These are phyloP conservation scores for Eupeodes luniger DNA, from an alignment of 2,888 invertebrate genomes.

Conservation along the genomic window DNA sequence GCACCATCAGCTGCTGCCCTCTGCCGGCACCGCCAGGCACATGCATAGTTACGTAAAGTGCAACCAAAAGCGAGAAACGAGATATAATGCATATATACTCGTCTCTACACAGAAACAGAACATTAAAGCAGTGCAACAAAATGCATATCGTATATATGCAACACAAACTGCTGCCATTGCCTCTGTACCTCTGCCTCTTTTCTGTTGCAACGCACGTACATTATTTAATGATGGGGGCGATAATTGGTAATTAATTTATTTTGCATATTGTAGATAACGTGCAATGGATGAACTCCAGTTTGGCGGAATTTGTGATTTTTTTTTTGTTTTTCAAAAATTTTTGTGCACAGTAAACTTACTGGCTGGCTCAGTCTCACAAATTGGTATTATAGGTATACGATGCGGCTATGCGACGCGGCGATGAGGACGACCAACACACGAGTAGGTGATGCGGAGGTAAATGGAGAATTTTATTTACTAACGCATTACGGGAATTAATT, in stretches of 20 bases:
- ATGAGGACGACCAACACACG: too few species aligned
- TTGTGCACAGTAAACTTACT: conserved; percentile 36
- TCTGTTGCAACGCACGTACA: conserved; percentile 73
- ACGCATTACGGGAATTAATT: conserved; percentile 75
- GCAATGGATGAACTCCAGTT: conserved; percentile 75
- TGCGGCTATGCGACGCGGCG: too few species aligned
- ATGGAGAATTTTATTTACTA: conserved; percentile 70
- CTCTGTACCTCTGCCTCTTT: conserved; percentile 35
- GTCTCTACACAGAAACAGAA: background rate
- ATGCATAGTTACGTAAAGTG: conserved; percentile 58
- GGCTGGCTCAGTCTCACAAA: background rate
- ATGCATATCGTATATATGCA: conserved; percentile 30
- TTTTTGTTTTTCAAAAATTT: background rate
- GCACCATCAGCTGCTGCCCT: conserved; percentile 70
- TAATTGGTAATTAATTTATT: conserved; percentile 84
- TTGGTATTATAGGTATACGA: background rate
- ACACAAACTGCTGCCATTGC: background rate
- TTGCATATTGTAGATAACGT: conserved; percentile 80
- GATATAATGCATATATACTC: background rate
- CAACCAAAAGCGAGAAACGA: conserved; percentile 25
- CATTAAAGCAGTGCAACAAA: conserved; percentile 49
- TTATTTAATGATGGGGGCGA: conserved; percentile 79
- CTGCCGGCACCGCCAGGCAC: conserved; percentile 66
- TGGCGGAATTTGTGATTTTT: conserved; percentile 57
- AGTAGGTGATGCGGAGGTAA: conserved; percentile 24